A percentile compares a stretch with the other conserved stretches of the same genome.
Evolutionary conservation across 2,113 vertebrate genomes (phyloP).

Genomic region (Reinhardtius hippoglossoides): DNA sequence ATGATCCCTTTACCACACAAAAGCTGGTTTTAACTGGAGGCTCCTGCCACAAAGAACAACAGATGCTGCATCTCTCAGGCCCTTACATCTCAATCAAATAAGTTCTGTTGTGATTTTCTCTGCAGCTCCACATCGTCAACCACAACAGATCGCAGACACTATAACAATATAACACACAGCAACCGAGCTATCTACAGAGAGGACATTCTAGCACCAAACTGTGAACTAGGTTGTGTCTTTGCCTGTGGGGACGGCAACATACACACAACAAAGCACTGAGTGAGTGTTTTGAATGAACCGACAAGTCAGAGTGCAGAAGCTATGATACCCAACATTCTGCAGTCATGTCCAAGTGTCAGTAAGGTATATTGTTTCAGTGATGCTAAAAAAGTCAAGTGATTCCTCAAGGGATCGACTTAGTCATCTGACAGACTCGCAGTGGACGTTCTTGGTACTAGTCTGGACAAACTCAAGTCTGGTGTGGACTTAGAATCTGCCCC

Average conservation of each 20-base stretch:
- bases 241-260: not conserved
- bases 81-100: not conserved
- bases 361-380: not conserved
- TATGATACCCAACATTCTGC: not conserved
- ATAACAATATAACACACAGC: not conserved
- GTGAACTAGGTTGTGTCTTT: slow-evolving; percentile 32
- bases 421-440: too few species aligned
- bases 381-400: too few species aligned
- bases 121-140: too few species aligned
- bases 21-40: not conserved
- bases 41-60: not conserved
- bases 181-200: not conserved
- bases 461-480: too few species aligned
- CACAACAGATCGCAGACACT: not conserved
- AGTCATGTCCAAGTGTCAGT: slow-evolving; percentile 14
- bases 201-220: slow-evolving; percentile 54
- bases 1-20: not conserved
- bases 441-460: too few species aligned
- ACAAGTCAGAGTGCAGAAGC: slow-evolving; percentile 11
- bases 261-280: slow-evolving; percentile 27
- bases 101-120: not conserved
- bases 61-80: not conserved
- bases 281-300: slow-evolving; percentile 33
- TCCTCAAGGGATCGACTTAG: too few species aligned
- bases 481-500: too few species aligned